Evolutionary conservation across 1,140 invertebrate genomes (phyloP).

Genomic region (Hyposmocoma kahamanoa): DNA sequence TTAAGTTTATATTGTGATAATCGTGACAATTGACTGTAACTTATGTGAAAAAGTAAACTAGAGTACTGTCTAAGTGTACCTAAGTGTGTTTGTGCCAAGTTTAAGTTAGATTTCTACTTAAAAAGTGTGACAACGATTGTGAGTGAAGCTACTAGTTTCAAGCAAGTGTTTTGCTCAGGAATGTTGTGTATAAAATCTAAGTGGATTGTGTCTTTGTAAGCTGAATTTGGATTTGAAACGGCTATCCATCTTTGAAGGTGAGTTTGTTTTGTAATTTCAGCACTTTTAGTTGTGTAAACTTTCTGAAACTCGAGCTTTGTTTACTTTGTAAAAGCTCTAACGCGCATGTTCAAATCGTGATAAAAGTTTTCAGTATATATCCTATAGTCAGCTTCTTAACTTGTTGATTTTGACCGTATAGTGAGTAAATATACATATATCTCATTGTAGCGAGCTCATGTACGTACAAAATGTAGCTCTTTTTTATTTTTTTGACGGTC

Average conservation of each 20-base stretch:
- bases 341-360: slow-evolving; percentile 65
- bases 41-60: slow-evolving; percentile 26
- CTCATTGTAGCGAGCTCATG: too few relatives aligned
- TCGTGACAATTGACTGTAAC: slow-evolving; percentile 29
- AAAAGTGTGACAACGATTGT: slow-evolving; percentile 57
- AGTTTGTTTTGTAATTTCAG: slow-evolving; percentile 10
- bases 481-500: slow-evolving; percentile 31
- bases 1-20: slow-evolving; percentile 53
- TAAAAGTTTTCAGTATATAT: too few relatives aligned
- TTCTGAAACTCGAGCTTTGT: slow-evolving; percentile 54
- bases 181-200: slow-evolving; percentile 56
- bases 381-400: too few relatives aligned
- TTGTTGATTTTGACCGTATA: too few relatives aligned
- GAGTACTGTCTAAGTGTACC: slow-evolving; percentile 18
- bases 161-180: slow-evolving; percentile 54
- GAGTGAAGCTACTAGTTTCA: slow-evolving; percentile 61
- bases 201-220: slow-evolving; percentile 47
- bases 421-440: too few relatives aligned
- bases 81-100: slow-evolving; percentile 25
- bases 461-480: slow-evolving; percentile 1
- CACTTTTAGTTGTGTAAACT: slow-evolving; percentile 27
- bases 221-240: slow-evolving; percentile 31
- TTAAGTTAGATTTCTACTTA: slow-evolving; percentile 48
- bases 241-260: slow-evolving; percentile 38
- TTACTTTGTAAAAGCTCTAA: slow-evolving; percentile 47